phyloP scores from a whole-genome alignment of 64 coral and sea anemone genomes.

The Montipora cactus region DNA sequence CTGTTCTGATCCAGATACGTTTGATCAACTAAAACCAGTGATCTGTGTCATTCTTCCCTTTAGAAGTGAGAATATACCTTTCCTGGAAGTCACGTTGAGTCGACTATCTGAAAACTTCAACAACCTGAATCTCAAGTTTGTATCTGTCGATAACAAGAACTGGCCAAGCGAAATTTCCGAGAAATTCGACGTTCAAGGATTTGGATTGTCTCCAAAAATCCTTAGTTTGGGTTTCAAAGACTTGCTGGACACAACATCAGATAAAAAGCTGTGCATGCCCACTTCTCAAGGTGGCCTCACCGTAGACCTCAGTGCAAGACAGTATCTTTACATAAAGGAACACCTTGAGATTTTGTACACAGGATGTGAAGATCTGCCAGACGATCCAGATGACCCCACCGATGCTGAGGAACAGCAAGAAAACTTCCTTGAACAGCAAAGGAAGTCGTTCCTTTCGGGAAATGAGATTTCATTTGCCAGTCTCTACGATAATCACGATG shows the following conservation, averaged over 20 bases:
- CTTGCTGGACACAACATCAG: constrained; percentile 8
- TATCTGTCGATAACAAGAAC: not conserved
- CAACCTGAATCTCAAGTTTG: constrained; percentile 39
- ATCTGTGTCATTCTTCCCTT: constrained; percentile 72
- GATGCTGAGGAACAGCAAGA: not conserved
- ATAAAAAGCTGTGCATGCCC: constrained; percentile 11
- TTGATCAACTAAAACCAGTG: constrained; percentile 67
- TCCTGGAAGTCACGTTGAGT: constrained; percentile 46
- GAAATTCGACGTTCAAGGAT: not conserved
- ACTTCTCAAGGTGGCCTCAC: constrained; percentile 22
- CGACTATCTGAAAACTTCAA: constrained; percentile 63
- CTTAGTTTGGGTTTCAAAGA: constrained; percentile 2
- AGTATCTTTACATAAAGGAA: constrained; percentile 64
- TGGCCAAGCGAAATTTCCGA: not conserved
- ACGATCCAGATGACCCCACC: not conserved
- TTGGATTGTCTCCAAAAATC: constrained; percentile 29
- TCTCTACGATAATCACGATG: constrained; percentile 79
- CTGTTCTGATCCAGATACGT: constrained; percentile 64
- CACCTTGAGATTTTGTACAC: constrained; percentile 56
- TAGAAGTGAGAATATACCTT: not conserved
- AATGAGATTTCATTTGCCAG: constrained; percentile 74
- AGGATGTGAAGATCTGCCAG: constrained; percentile 55
- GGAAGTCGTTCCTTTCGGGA: constrained; percentile 72
- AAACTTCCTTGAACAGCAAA: constrained; percentile 52
- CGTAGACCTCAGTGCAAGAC: not conserved